Conservation (phyloP, 2,797 vertebrate genomes). For the Rhinella marina region DNA sequence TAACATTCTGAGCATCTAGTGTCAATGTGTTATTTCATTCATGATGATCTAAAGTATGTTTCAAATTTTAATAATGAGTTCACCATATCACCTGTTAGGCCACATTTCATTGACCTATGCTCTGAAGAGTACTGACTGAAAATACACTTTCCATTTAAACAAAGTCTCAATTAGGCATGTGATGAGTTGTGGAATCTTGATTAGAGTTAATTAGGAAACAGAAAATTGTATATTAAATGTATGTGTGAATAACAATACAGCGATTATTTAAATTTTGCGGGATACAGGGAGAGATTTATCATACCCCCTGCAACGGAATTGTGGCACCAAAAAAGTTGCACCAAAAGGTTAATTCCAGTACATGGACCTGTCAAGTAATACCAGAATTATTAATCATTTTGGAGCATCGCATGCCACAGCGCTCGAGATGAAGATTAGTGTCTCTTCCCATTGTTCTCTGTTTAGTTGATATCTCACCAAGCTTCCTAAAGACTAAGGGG, state of each 20-base stretch:
- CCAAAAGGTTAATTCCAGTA: too few relatives aligned
- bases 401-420: too few relatives aligned
- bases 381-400: too few relatives aligned
- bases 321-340: too few relatives aligned
- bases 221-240: background rate
- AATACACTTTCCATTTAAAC: conserved; percentile 3
- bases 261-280: background rate
- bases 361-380: too few relatives aligned
- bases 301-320: too few relatives aligned
- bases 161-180: background rate
- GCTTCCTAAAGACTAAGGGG: too few relatives aligned
- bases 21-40: background rate
- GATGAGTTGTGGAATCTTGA: background rate
- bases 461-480: background rate
- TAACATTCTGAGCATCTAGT: conserved; percentile 8
- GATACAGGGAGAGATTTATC: too few relatives aligned
- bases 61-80: conserved; percentile 38
- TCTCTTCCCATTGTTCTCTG: background rate
- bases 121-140: background rate
- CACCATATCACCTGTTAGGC: conserved; percentile 17
- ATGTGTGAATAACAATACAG: background rate
- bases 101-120: conserved; percentile 30
- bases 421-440: too few relatives aligned
- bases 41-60: background rate
- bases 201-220: background rate